phyloP scores from a whole-genome alignment of 1,140 invertebrate genomes.

The Pseudomyrmex sp. region DNA sequence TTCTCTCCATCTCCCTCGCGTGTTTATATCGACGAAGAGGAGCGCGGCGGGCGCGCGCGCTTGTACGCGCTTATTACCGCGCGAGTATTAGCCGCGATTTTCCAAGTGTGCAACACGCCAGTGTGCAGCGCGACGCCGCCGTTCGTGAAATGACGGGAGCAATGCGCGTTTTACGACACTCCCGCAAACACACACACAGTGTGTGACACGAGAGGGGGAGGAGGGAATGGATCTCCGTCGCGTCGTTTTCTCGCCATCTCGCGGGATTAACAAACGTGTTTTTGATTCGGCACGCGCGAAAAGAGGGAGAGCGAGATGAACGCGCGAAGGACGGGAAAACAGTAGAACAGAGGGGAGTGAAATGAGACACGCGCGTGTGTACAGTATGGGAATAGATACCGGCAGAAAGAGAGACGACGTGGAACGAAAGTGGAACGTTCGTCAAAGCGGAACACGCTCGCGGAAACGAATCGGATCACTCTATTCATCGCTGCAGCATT shows the following conservation, averaged over 20 bases:
- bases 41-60: too few species aligned
- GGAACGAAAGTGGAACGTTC: conserved; percentile 48
- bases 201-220: not conserved
- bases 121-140: not conserved
- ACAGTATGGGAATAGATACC: not conserved
- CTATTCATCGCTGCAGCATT: conserved; percentile 64
- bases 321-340: too few species aligned
- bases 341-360: not conserved
- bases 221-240: not conserved
- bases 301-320: conserved; percentile 4
- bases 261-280: conserved; percentile 60
- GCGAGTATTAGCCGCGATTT: conserved; percentile 1
- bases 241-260: conserved; percentile 12
- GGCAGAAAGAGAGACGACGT: conserved; percentile 7
- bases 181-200: not conserved
- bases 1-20: not conserved
- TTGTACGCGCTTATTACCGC: not conserved
- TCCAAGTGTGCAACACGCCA: not conserved
- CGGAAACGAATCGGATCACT: conserved; percentile 54
- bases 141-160: not conserved
- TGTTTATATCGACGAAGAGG: not conserved
- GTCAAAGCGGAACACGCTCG: conserved; percentile 44
- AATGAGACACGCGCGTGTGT: not conserved
- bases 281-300: conserved; percentile 35
- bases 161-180: not conserved